Evolutionary conservation across 1,140 invertebrate genomes (phyloP).

Genomic region (Gonatopus flavifemur): DNA sequence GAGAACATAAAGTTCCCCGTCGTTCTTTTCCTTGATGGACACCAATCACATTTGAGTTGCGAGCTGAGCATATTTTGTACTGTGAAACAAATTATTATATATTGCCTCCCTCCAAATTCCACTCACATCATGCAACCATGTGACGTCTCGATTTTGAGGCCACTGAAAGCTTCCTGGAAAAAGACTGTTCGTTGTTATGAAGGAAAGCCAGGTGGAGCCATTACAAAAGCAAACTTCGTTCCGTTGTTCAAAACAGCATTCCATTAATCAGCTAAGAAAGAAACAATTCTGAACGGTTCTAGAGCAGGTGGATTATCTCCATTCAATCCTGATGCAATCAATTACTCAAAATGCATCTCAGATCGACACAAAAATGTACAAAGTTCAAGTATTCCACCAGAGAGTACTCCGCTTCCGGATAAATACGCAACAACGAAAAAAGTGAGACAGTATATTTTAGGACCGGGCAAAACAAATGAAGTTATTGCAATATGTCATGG

Average conservation of each 20-base stretch:
- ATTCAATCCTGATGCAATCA: conserved; percentile 21
- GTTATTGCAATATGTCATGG: background rate
- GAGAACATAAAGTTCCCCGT: conserved; percentile 32
- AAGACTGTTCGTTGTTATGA: conserved; percentile 27
- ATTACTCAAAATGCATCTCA: conserved; percentile 20
- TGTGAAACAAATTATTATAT: conserved; percentile 38
- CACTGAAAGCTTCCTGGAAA: conserved; percentile 41
- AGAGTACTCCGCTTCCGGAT: background rate
- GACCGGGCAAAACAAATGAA: background rate
- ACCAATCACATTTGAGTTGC: conserved; percentile 32
- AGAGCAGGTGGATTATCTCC: conserved; percentile 25
- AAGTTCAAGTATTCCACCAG: background rate
- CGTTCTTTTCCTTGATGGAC: conserved; percentile 37
- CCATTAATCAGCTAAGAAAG: conserved; percentile 18
- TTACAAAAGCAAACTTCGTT: conserved; percentile 32
- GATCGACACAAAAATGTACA: conserved; percentile 1
- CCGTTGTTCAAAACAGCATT: conserved; percentile 36
- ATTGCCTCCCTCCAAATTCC: conserved; percentile 42
- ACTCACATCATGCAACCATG: conserved; percentile 48
- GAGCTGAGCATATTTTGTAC: conserved; percentile 33
- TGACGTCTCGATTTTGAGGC: conserved; percentile 43
- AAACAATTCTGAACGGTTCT: conserved; percentile 32
- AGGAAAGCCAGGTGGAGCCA: conserved; percentile 15
- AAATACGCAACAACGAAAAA: background rate
- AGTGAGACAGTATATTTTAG: background rate